A percentile compares a stretch with the other conserved stretches of the same genome.
Evolutionary conservation across 2,797 vertebrate genomes (phyloP).

Genomic region (Enteromius unitaeniatus): DNA sequence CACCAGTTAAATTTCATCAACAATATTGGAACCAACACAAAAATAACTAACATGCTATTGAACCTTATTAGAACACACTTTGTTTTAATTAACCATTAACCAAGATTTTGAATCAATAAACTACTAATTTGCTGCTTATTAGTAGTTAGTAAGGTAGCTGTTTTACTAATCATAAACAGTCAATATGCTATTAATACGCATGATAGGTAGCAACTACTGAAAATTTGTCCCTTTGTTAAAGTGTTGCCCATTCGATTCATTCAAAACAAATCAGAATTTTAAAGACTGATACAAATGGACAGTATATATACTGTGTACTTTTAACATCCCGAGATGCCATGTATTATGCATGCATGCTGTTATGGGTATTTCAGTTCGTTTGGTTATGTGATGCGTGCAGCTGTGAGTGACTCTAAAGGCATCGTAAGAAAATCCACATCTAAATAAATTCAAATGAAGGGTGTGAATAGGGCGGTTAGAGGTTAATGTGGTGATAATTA

Average conservation of each 20-base stretch:
- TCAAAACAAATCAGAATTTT: not conserved
- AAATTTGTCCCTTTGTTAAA: no score
- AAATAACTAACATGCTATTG: not conserved
- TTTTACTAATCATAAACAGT: not conserved
- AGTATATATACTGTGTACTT: not conserved
- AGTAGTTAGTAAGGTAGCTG: not conserved
- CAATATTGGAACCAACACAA: not conserved
- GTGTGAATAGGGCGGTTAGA: constrained; percentile 77
- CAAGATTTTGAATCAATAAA: no score
- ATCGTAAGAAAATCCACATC: constrained; percentile 23
- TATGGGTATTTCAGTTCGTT: not conserved
- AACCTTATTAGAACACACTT: not conserved
- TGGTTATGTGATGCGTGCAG: constrained; percentile 12
- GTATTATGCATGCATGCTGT: not conserved
- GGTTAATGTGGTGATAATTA: constrained; percentile 84
- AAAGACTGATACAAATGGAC: not conserved
- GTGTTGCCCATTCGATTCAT: no score
- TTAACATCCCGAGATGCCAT: not conserved
- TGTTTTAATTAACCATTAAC: no score
- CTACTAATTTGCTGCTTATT: not conserved
- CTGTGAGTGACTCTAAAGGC: not conserved
- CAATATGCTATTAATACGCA: not conserved
- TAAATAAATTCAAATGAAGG: constrained; percentile 51
- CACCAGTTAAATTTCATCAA: not conserved
- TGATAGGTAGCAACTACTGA: no score